Base-by-base conservation (phyloP, 2,888 invertebrate genomes). In the Tenthredo distinguenda region DNA sequence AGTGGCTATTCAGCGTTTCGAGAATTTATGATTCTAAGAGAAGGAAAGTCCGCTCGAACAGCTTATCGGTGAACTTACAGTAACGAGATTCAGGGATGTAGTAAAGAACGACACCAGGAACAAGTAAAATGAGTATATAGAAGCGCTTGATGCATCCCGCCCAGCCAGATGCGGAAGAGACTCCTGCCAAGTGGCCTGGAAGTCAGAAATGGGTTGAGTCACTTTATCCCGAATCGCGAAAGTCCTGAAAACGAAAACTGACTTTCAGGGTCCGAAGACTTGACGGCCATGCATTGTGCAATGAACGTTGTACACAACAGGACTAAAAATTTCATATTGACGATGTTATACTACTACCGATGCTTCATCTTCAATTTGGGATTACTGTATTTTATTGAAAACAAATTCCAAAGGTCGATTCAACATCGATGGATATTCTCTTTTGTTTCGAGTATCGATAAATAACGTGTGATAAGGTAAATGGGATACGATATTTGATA, bases 31-130 rank as follows among this genome's bases (percentile, higher is more conserved):
- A 34, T 15, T 18, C 12, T 2, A 21, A 31, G 43, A 37, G 40
- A 43, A 21, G 2, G 21, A 10, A 47, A 26, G 7, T 18, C 6
- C 9, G 0, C 4, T 40, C 10, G 12, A 3, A 62, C 40, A 18
- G 2, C 12, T 2, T 43, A 15, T 43, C 40, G 5, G 9, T 21
- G 15, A 62, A 92, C 92, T 92, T 87, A 92, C 93, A 89, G 82
- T 88, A 88, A 79, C 93, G 91, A 47, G 91, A 89, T 86, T 89
- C 88, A 4, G 92, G 93, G 55, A 92, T 85, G 62, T 90, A 91
- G 86, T 92, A 92, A 18, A 92, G 87, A 65, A 91, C 71, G 21
- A 90, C 86, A 12, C 87, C 88, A 10, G 87, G 89, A 12, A 91
- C 62, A 85, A 90, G 88, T 43, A 90, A 86, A 62, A 86, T 85